Conservation (phyloP, 2,113 vertebrate species). For the Sakesphorus luctuosus region DNA sequence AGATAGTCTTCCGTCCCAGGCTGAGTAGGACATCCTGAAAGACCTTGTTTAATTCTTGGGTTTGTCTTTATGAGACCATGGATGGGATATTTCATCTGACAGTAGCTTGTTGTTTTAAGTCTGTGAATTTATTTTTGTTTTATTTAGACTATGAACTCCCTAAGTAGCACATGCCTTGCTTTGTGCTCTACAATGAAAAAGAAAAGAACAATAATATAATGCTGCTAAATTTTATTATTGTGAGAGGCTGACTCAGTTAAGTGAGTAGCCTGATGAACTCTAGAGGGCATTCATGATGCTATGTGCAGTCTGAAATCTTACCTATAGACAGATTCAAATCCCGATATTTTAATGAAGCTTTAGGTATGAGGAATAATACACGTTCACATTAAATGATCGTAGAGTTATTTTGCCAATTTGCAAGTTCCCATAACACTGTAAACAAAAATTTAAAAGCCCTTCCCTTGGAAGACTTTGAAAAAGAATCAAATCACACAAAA, state of each 20-base stretch:
- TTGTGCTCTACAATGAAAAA: background rate
- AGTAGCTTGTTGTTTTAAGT: background rate
- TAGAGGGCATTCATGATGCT: conserved; percentile 35
- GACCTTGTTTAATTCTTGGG: background rate
- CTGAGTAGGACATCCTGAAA: background rate
- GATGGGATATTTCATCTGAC: background rate
- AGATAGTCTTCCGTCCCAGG: background rate
- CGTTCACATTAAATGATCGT: conserved; percentile 45
- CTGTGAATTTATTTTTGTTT: background rate
- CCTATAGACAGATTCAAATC: conserved; percentile 23
- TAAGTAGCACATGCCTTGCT: background rate
- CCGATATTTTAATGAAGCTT: conserved; percentile 56
- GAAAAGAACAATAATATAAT: background rate
- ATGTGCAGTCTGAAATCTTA: conserved; percentile 55
- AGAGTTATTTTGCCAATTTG: conserved; percentile 60
- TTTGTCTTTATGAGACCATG: background rate
- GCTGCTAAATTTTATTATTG: background rate
- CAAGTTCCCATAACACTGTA: conserved; percentile 63
- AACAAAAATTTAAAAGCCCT: conserved; percentile 70
- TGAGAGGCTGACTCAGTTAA: background rate
- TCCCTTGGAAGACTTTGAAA: conserved; percentile 46
- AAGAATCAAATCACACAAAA: conserved; percentile 39
- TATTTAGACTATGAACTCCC: background rate
- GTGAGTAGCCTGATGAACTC: background rate
- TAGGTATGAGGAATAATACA: conserved; percentile 55